Evolutionary conservation across 2,888 invertebrate genomes (phyloP).

Genomic region (Parochlus steinenii): DNA sequence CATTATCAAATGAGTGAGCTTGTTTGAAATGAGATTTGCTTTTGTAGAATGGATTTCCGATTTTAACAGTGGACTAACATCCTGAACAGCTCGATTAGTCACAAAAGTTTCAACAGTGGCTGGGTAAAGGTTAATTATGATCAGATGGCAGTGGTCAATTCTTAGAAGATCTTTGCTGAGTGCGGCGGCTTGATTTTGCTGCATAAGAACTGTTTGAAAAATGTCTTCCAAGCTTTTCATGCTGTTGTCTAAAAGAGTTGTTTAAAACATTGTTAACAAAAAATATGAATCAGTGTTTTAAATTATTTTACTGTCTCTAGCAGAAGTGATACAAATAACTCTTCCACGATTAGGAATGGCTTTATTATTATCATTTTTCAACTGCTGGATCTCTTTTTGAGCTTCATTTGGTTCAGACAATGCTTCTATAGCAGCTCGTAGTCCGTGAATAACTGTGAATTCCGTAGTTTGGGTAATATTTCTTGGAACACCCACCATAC

Average conservation of each 20-base stretch:
- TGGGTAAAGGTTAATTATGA: slow-evolving; percentile 78
- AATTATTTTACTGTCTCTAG: slow-evolving; percentile 47
- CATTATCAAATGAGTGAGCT: slow-evolving; percentile 57
- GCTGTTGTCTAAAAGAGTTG: too few species aligned
- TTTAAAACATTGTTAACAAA: too few species aligned
- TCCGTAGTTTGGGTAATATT: slow-evolving; percentile 36
- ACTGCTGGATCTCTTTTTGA: slow-evolving; percentile 40
- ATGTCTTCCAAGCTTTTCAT: slow-evolving; percentile 76
- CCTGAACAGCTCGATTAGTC: slow-evolving; percentile 49
- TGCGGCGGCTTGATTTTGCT: slow-evolving; percentile 58
- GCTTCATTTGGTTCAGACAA: slow-evolving; percentile 65
- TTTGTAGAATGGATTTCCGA: slow-evolving; percentile 68
- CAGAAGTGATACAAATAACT: slow-evolving; percentile 80
- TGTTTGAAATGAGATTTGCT: slow-evolving; percentile 55
- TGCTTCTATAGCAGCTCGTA: slow-evolving; percentile 73
- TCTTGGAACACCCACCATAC: slow-evolving; percentile 61
- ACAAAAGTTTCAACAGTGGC: slow-evolving; percentile 63
- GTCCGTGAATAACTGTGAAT: slow-evolving; percentile 61
- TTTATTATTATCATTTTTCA: slow-evolving; percentile 27
- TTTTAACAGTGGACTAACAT: slow-evolving; percentile 48
- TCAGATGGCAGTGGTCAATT: slow-evolving; percentile 77
- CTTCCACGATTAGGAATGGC: slow-evolving; percentile 46
- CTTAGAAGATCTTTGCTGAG: slow-evolving; percentile 47
- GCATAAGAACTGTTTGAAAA: slow-evolving; percentile 60
- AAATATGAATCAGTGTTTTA: too few species aligned